Evolutionary conservation across 1,140 invertebrate species (phyloP).

Genomic region (Homalodisca vitripennis): DNA sequence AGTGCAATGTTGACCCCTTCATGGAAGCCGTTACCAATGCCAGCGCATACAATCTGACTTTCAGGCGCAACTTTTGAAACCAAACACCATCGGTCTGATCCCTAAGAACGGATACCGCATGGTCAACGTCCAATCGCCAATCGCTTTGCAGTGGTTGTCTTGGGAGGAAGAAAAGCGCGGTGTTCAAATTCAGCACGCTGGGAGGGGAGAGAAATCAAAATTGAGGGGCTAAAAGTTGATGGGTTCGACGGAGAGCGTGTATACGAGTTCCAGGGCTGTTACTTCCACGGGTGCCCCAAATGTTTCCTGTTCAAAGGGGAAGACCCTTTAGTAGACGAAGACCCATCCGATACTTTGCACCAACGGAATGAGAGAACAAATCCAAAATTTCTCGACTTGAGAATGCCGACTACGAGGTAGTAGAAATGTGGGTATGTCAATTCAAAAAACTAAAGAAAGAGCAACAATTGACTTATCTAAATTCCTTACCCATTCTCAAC

Average conservation of each 20-base stretch:
- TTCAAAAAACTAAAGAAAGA: slow-evolving; percentile 1
- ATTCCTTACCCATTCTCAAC: background rate
- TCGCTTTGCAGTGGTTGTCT: slow-evolving; percentile 9
- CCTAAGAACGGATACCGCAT: slow-evolving; percentile 7
- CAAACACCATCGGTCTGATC: background rate
- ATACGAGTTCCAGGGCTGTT: slow-evolving; percentile 32
- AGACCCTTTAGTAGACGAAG: slow-evolving; percentile 24
- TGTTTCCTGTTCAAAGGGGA: slow-evolving; percentile 25
- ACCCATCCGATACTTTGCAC: slow-evolving; percentile 7
- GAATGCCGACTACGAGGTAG: background rate
- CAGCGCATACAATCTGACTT: slow-evolving; percentile 3
- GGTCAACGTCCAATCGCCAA: background rate
- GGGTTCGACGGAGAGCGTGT: slow-evolving; percentile 16
- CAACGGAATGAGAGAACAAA: slow-evolving; percentile 19
- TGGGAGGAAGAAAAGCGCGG: slow-evolving; percentile 22
- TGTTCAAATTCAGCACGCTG: slow-evolving; percentile 1
- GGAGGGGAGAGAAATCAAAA: background rate
- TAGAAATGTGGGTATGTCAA: slow-evolving; percentile 25
- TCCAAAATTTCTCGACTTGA: slow-evolving; percentile 3
- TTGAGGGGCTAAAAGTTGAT: slow-evolving; percentile 10
- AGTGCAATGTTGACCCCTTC: slow-evolving; percentile 22
- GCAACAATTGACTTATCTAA: background rate
- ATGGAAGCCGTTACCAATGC: background rate
- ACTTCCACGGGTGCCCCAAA: slow-evolving; percentile 28
- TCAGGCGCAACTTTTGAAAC: slow-evolving; percentile 14